Evolutionary conservation across 92 coral and sea anemone species (phyloP).

Genomic region (Epizoanthus ramosus): DNA sequence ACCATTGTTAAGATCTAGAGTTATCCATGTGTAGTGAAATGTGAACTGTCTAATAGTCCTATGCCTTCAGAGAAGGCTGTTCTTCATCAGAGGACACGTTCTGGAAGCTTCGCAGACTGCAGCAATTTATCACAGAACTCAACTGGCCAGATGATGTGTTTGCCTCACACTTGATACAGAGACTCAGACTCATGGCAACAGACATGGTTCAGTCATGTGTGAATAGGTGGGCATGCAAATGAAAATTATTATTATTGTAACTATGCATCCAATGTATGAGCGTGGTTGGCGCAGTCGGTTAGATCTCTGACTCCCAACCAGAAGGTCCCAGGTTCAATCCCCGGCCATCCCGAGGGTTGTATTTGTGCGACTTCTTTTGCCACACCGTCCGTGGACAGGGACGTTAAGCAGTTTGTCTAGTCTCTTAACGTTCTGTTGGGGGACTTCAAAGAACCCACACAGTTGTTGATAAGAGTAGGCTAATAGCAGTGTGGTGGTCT

Average conservation of each 20-base stretch:
- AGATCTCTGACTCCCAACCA: too few relatives aligned
- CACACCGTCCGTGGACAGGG: too few relatives aligned
- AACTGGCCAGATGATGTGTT: slow-evolving; percentile 98
- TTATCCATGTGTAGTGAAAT: background rate
- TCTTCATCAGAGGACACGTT: slow-evolving; percentile 91
- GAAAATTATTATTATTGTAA: background rate
- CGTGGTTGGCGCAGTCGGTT: background rate
- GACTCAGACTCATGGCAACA: slow-evolving; percentile 92
- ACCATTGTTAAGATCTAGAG: too few relatives aligned
- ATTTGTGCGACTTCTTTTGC: too few relatives aligned
- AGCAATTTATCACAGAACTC: slow-evolving; percentile 88
- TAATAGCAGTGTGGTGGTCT: too few relatives aligned
- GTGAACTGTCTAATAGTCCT: too few relatives aligned
- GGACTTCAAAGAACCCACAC: too few relatives aligned
- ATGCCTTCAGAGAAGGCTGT: slow-evolving; percentile 78
- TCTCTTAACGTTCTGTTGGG: too few relatives aligned
- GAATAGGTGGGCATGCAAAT: slow-evolving; percentile 64
- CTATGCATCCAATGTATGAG: background rate
- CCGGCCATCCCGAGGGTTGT: too few relatives aligned
- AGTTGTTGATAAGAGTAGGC: too few relatives aligned
- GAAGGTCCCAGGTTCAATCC: too few relatives aligned
- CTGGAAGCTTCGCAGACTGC: slow-evolving; percentile 88
- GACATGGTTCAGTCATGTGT: slow-evolving; percentile 97
- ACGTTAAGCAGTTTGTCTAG: too few relatives aligned
- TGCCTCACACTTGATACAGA: slow-evolving; percentile 83